These are phyloP conservation scores for Meloidogyne chitwoodi DNA, from an alignment of 1,140 invertebrate species.

Conservation along the genomic window DNA sequence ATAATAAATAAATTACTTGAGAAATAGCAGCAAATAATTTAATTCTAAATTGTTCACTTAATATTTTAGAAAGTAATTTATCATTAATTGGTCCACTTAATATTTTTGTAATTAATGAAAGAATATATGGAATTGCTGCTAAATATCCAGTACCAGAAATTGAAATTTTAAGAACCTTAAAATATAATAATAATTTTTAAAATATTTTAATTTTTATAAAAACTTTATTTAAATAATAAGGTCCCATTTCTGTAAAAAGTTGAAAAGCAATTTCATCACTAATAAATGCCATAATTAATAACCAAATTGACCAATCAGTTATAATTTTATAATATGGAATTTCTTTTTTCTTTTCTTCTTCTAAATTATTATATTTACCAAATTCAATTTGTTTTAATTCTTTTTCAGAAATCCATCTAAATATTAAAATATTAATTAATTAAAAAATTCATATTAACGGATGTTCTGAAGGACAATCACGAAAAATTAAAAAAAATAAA, in stretches of 20 bases:
- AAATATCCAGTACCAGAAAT: not conserved
- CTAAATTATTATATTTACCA: not conserved
- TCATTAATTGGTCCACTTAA: not conserved
- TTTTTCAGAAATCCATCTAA: conserved; percentile 9
- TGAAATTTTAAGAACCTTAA: not conserved
- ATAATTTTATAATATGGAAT: conserved; percentile 10
- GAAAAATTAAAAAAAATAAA: conserved; percentile 23
- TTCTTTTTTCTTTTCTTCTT: conserved; percentile 2
- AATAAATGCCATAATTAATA: conserved; percentile 1
- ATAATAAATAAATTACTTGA: not conserved
- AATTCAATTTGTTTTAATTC: conserved; percentile 16
- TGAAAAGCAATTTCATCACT: conserved; percentile 25
- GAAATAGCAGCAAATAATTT: conserved; percentile 3
- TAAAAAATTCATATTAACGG: not conserved
- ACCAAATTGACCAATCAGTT: conserved; percentile 10
- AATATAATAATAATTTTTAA: not conserved
- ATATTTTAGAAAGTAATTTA: not conserved
- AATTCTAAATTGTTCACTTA: not conserved
- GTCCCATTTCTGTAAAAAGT: conserved; percentile 49
- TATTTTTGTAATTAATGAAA: not conserved
- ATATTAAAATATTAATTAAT: conserved; percentile 6
- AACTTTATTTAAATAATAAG: conserved; percentile 52
- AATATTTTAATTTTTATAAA: not conserved
- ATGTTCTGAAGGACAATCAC: conserved; percentile 26
- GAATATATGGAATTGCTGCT: not conserved